Conservation (phyloP, 2,888 invertebrate genomes). For the Phortica magna region DNA sequence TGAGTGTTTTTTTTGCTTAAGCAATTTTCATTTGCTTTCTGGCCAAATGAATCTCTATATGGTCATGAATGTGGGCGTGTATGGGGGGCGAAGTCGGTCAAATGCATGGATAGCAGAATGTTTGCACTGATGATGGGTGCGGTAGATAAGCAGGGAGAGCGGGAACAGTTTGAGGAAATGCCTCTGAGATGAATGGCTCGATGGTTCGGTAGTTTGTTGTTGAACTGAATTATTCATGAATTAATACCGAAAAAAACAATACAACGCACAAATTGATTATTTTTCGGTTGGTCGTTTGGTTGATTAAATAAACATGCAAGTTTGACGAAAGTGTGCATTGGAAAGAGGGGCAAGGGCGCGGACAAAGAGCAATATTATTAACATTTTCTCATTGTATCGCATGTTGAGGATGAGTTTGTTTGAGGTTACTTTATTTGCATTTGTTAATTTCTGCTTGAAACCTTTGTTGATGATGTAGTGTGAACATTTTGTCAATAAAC, state of each 20-base stretch:
- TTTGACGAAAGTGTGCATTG: not conserved
- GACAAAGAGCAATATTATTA: too few species aligned
- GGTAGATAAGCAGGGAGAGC: too few species aligned
- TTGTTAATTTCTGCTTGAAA: too few species aligned
- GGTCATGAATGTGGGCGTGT: not conserved
- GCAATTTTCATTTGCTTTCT: not conserved
- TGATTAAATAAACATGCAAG: conserved; percentile 2
- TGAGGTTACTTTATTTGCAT: too few species aligned
- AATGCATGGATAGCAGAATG: too few species aligned
- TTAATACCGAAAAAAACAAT: not conserved
- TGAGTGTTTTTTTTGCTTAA: not conserved
- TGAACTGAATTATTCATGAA: conserved; percentile 10
- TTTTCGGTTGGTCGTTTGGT: not conserved
- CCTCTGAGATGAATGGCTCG: not conserved
- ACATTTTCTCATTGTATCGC: too few species aligned
- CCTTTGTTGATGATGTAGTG: too few species aligned
- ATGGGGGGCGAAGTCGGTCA: not conserved
- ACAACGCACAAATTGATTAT: conserved; percentile 1
- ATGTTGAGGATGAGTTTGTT: too few species aligned
- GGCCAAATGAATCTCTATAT: not conserved
- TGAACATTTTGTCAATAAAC: too few species aligned
- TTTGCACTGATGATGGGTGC: too few species aligned
- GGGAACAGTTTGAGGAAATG: not conserved
- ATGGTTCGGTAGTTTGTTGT: not conserved
- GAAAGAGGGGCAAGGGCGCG: too few species aligned